These are phyloP conservation scores for Hydraecia micacea DNA, from an alignment of 2,888 invertebrate species.

Conservation along the genomic window DNA sequence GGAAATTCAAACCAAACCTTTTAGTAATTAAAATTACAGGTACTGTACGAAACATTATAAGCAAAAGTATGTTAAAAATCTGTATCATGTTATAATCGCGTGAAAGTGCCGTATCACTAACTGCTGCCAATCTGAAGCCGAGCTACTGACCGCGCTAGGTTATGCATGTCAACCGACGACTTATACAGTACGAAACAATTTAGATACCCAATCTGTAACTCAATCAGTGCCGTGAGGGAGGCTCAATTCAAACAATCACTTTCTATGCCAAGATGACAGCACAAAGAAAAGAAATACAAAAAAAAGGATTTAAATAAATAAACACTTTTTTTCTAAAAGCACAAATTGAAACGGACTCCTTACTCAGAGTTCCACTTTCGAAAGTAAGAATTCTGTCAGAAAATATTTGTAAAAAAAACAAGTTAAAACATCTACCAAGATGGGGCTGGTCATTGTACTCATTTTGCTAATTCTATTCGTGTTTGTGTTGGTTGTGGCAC, in stretches of 20 bases:
- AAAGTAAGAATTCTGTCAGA: conserved; percentile 22
- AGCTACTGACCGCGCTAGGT: conserved; percentile 59
- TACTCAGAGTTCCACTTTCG: conserved; percentile 30
- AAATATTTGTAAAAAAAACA: conserved; percentile 10
- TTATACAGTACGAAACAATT: conserved; percentile 62
- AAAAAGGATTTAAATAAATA: no score
- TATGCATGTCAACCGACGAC: conserved; percentile 64
- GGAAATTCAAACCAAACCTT: conserved; percentile 9
- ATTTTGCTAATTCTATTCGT: conserved; percentile 3
- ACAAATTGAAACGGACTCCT: conserved; percentile 5
- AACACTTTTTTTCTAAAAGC: neutral
- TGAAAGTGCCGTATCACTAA: conserved; percentile 67
- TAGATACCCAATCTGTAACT: conserved; percentile 61
- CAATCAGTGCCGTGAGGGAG: conserved; percentile 67
- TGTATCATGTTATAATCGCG: conserved; percentile 43
- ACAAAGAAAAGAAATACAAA: conserved; percentile 19
- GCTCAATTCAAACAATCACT: conserved; percentile 4
- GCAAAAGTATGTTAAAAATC: conserved; percentile 38
- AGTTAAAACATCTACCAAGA: conserved; percentile 17
- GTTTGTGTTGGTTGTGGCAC: neutral
- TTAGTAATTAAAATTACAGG: neutral
- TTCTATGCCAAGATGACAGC: conserved; percentile 32
- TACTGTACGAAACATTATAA: conserved; percentile 29
- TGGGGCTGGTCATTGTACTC: neutral
- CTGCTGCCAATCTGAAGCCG: conserved; percentile 65